These are phyloP conservation scores for Drosophila pallidifrons DNA, from an alignment of 1,140 invertebrate species.

Conservation along the genomic window DNA sequence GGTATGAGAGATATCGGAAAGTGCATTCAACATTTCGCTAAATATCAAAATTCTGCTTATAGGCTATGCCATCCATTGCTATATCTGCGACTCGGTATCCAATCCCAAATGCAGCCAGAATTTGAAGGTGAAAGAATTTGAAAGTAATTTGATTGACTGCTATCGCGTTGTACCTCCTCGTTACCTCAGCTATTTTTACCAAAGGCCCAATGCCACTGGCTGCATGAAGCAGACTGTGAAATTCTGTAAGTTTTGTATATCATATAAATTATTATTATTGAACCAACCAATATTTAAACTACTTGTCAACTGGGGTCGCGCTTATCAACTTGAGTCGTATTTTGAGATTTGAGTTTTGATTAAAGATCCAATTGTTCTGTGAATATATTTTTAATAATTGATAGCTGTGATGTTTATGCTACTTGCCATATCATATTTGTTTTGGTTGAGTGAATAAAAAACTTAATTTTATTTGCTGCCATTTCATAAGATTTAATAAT, in stretches of 20 bases:
- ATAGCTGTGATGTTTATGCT: not conserved
- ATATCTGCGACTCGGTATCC: slow-evolving; percentile 24
- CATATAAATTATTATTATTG: slow-evolving; percentile 43
- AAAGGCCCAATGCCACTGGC: slow-evolving; percentile 72
- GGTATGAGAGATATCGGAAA: too few relatives aligned
- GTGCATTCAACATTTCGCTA: too few relatives aligned
- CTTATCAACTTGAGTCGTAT: not conserved
- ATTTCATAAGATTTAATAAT: too few relatives aligned
- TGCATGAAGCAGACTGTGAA: slow-evolving; percentile 77
- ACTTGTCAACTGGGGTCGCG: not conserved
- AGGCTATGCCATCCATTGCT: too few relatives aligned
- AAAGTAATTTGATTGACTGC: slow-evolving; percentile 59
- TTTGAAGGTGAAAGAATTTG: slow-evolving; percentile 13
- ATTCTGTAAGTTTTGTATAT: slow-evolving; percentile 60
- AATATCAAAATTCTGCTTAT: too few relatives aligned
- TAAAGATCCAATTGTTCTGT: not conserved
- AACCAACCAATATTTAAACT: not conserved
- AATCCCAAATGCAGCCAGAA: slow-evolving; percentile 53
- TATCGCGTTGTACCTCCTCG: slow-evolving; percentile 54
- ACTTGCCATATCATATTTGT: slow-evolving; percentile 7
- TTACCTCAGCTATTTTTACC: slow-evolving; percentile 54
- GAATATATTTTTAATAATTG: not conserved
- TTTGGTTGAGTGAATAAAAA: too few relatives aligned
- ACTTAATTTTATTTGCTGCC: too few relatives aligned
- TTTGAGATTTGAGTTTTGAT: not conserved